Base-by-base conservation (phyloP, 2,888 invertebrate genomes). In the Mythimna albipuncta region DNA sequence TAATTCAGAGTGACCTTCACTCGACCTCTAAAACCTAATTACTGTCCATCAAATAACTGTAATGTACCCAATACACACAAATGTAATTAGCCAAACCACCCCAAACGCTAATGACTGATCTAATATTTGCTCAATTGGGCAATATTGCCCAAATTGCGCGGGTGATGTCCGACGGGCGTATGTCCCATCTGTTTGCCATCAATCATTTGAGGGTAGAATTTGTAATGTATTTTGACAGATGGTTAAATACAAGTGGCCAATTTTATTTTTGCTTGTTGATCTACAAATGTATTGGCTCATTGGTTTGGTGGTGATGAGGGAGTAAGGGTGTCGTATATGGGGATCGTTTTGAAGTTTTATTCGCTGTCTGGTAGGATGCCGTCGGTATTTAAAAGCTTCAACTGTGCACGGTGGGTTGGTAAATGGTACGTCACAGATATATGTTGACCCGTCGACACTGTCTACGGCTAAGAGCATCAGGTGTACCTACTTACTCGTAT, bases 101-200 rank as follows among this genome's bases (percentile, higher is more conserved):
- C 71, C 55, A 65, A 79, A 73, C 44, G 71, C 16, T 81, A 78
- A 84, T 84, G 63, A 74, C 75, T 72, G 57, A 13, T 64, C 54
- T 44, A 80, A 79, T 82, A 81, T 85, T 85, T 71, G 70, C 41
- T 13, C 77, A 74, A 80, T 78, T 38, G 64, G 52, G 11, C 50
- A 64, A 70, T 62, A 66, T 63, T 65, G 50, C 26, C n/a, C 57
- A 32, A n/a, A 26, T 52, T 52, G 50, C 50, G 50, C 50, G 50
- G n/a, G 2, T 64, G 64, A 69, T 55, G 58, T 9, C 55, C 10
- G 35, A 44, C 47, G 41, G 16, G 13, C n/a, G 21, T 9, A 35
- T 66, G 63, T 44, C 32, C 50, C 57, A 41, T 80, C 16, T 71
- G 10, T 68, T 63, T 19, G 64, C 11, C 13, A 83, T 85, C 69